Conservation (phyloP, 2,888 invertebrate species). For the Melieria omissa region DNA sequence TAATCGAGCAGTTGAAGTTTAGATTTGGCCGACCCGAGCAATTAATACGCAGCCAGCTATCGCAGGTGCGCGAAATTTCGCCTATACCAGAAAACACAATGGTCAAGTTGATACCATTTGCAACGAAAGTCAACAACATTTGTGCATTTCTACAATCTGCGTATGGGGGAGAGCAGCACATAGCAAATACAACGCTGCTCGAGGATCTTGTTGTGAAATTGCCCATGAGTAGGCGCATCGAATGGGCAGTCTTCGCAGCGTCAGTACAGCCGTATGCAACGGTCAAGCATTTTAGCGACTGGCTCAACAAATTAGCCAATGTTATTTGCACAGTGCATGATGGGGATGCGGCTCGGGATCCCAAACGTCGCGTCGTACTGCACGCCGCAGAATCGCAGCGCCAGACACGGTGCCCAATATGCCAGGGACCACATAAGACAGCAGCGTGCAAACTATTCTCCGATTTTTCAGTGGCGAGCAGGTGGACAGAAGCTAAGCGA, state of each 20-base stretch:
- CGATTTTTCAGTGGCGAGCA: background rate
- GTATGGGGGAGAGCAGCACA: background rate
- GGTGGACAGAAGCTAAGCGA: conserved; percentile 1
- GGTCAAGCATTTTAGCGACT: conserved; percentile 9
- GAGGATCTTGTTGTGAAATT: background rate
- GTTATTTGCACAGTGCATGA: conserved; percentile 19
- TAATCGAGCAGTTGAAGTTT: conserved; percentile 24
- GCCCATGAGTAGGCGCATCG: conserved; percentile 9
- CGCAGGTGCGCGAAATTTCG: conserved; percentile 30
- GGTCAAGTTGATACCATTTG: conserved; percentile 31
- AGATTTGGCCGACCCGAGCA: conserved; percentile 25
- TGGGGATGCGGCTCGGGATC: background rate
- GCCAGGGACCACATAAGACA: background rate
- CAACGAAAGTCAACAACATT: conserved; percentile 29
- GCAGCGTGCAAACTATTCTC: background rate
- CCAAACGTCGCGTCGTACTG: conserved; percentile 16
- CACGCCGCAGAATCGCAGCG: conserved; percentile 4
- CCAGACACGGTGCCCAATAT: conserved; percentile 3
- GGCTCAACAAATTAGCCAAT: conserved; percentile 16
- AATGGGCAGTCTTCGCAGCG: conserved; percentile 1
- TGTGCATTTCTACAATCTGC: conserved; percentile 12
- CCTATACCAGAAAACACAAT: conserved; percentile 31
- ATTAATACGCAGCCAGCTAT: conserved; percentile 37
- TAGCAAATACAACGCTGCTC: conserved; percentile 1
- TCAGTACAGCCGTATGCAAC: background rate